These are phyloP conservation scores for Strigamia crassipes DNA, from an alignment of 2,888 invertebrate species.

Conservation along the genomic window DNA sequence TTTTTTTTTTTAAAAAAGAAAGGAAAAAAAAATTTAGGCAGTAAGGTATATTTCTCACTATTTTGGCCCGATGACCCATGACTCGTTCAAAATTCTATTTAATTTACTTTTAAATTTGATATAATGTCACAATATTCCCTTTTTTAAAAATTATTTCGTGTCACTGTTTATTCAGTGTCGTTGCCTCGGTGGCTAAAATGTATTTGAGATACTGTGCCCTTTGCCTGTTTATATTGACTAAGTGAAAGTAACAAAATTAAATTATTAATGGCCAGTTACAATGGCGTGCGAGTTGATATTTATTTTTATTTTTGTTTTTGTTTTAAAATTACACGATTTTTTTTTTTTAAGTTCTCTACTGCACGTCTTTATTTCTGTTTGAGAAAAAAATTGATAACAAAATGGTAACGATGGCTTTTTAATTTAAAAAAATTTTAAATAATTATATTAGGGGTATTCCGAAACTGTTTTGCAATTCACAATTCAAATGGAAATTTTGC, in stretches of 20 bases:
- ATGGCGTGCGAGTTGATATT: background rate
- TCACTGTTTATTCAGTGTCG: conserved; percentile 14
- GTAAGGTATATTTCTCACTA: background rate
- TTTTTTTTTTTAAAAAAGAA: background rate
- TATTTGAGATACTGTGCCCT: background rate
- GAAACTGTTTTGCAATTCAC: too few species aligned
- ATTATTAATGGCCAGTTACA: background rate
- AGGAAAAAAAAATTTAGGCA: background rate
- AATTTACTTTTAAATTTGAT: background rate
- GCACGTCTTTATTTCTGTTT: background rate
- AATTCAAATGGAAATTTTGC: too few species aligned
- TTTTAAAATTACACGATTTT: background rate
- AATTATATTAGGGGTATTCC: background rate
- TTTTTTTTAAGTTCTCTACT: background rate
- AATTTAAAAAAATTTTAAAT: background rate
- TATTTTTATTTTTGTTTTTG: background rate
- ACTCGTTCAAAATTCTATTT: background rate
- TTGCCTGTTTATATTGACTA: background rate
- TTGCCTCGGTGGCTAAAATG: background rate
- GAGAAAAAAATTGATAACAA: background rate
- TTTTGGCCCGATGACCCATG: conserved; percentile 19
- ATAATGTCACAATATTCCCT: background rate
- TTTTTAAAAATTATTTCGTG: background rate
- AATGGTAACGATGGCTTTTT: background rate
- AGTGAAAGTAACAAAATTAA: background rate